Base-by-base conservation (phyloP, 92 coral and sea anemone species). In the Epizoanthus illoricatus region DNA sequence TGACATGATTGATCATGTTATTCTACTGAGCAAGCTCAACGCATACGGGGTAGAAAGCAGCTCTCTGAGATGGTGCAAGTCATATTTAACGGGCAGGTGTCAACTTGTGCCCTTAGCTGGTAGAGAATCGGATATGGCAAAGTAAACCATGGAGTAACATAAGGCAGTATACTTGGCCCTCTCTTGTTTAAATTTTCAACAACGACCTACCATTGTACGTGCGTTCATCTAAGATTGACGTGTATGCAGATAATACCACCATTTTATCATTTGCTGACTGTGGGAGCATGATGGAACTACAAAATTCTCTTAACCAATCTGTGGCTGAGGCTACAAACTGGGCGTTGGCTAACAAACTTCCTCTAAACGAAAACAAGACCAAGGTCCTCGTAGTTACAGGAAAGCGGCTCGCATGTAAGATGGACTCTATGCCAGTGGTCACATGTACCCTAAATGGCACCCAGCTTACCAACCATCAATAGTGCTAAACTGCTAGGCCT, bases 41-140 rank as follows among this genome's bases (percentile, higher is more conserved):
- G 80, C 83, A 2, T 81, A 74, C 83, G 90, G 87, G 64, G 15
- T 84, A 21, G 36, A 75, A 59, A 68, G 66, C 43, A 59, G 18
- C 33, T 75, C 87, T 2, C 23, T 66, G 39, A 57, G 19, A 20
- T 87, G 87, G 87, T 76, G 83, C 69, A 54, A 24, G 60, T 87
- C 84, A 13, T 87, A 87, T 74, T 81, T 87, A 49, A 67, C 24
- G 63, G 84, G 71, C 20, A 87, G 90, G 75, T 83, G 69, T 33
- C 90, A 87, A 42, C 75, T 87, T 59, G 90, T 83, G 15, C 65
- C 79, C 49, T 75, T 55, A 39, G 81, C 73, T 73, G 70, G 86
- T 40, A 73, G 7, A 20, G 55, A 55, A 24, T 83, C 86, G 16
- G 69, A 52, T 17, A 17, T 40, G 36, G 69, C 72, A 23, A 0